phyloP scores from a whole-genome alignment of 2,113 vertebrate species.

The Nettapus auritus region DNA sequence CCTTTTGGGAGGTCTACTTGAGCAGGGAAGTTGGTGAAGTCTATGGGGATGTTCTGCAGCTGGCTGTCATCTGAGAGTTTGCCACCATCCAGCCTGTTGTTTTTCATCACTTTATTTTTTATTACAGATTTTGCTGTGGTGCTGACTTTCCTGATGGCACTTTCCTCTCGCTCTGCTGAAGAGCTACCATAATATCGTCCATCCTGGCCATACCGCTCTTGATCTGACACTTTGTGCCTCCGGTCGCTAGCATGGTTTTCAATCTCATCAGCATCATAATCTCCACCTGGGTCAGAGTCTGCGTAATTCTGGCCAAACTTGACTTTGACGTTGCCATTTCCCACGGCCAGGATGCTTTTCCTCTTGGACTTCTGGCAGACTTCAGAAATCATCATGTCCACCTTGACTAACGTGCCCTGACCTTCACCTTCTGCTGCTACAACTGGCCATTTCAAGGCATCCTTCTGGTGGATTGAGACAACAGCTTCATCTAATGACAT shows the following conservation, averaged over 20 bases:
- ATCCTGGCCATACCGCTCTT: conserved; percentile 80
- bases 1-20: conserved; percentile 87
- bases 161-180: conserved; percentile 83
- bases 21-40: conserved; percentile 91
- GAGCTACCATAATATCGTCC: conserved; percentile 79
- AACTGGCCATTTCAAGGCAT: conserved; percentile 80
- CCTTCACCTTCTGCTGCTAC: conserved; percentile 90
- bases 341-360: conserved; percentile 88
- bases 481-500: conserved; percentile 87
- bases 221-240: conserved; percentile 77
- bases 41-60: conserved; percentile 84
- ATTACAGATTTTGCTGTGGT: conserved; percentile 82
- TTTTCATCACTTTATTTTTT: conserved; percentile 63
- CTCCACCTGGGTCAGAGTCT: conserved; percentile 48
- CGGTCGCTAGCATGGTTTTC: conserved; percentile 86
- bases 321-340: conserved; percentile 84
- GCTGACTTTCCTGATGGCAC: conserved; percentile 71
- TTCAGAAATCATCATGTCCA: conserved; percentile 93
- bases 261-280: conserved; percentile 80
- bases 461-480: conserved; percentile 78
- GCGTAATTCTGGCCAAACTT: conserved; percentile 86
- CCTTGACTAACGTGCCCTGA: conserved; percentile 87
- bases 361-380: conserved; percentile 94
- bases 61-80: conserved; percentile 79
- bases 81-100: conserved; percentile 74